Evolutionary conservation across 2,888 invertebrate species (phyloP).

Genomic region (Caenorhabditis wallacei): DNA sequence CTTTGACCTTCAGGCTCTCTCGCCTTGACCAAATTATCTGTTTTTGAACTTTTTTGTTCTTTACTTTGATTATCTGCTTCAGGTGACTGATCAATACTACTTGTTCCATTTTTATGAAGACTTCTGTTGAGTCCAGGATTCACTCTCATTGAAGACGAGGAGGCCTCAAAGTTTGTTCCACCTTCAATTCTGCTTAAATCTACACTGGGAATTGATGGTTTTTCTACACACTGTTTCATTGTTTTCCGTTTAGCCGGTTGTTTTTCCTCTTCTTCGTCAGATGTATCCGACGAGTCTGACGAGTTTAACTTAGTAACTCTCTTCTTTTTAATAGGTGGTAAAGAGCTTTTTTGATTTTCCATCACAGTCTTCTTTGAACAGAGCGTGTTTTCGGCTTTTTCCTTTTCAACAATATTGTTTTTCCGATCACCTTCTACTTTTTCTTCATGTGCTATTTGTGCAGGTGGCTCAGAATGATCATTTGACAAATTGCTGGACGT

Average conservation of each 20-base stretch:
- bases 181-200: neutral
- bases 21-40: too few species aligned
- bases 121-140: too few species aligned
- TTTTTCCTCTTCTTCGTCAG: neutral
- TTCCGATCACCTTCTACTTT: neutral
- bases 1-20: too few species aligned
- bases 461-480: too few species aligned
- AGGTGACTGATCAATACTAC: too few species aligned
- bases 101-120: too few species aligned
- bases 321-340: neutral
- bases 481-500: too few species aligned
- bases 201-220: neutral
- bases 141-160: neutral
- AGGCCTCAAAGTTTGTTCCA: neutral
- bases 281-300: constrained; percentile 12
- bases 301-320: constrained; percentile 16
- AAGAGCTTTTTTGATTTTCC: too few species aligned
- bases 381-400: neutral
- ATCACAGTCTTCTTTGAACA: neutral
- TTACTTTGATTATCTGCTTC: too few species aligned
- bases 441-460: too few species aligned
- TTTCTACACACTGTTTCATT: neutral
- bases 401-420: neutral
- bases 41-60: too few species aligned
- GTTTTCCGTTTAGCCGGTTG: neutral